Percentiles rank a stretch among this genome's conserved stretches.
Evolutionary conservation across 2,113 vertebrate genomes (phyloP).

Genomic region (Chauna torquata): DNA sequence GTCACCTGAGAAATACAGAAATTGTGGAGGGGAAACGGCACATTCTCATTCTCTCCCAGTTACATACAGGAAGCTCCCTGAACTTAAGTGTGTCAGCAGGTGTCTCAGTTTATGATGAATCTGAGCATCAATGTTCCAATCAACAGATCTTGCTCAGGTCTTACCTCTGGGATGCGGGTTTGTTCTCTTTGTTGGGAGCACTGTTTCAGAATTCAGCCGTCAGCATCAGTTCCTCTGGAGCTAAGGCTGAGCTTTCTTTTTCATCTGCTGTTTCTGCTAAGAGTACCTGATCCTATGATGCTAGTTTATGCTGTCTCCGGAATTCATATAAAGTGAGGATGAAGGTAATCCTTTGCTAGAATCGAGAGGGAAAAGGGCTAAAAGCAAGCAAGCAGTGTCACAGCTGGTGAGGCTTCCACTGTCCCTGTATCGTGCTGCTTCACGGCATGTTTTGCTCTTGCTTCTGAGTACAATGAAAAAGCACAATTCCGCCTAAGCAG

Average conservation of each 20-base stretch:
- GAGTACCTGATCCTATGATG: neutral
- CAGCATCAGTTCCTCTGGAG: neutral
- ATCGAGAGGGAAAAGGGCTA: neutral
- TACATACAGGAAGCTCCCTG: neutral
- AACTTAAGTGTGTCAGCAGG: neutral
- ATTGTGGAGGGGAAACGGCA: neutral
- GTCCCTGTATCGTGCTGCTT: neutral
- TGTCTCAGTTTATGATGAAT: neutral
- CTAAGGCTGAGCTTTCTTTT: neutral
- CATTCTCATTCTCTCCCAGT: neutral
- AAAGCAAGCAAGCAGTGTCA: neutral
- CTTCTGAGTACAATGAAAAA: neutral
- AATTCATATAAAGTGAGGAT: neutral
- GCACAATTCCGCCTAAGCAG: neutral
- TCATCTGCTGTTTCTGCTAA: neutral
- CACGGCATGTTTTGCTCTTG: neutral
- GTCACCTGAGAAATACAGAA: neutral
- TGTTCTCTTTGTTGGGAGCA: neutral
- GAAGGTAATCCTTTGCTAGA: neutral
- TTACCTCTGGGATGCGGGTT: neutral
- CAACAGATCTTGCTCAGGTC: neutral
- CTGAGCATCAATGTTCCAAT: neutral
- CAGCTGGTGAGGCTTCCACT: fast-evolving
- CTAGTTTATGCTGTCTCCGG: neutral
- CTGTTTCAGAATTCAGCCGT: neutral